A percentile compares a stretch with the other conserved stretches of the same genome.
Evolutionary conservation across 2,888 invertebrate genomes (phyloP).

Genomic region (Drosophila atroscutellata): DNA sequence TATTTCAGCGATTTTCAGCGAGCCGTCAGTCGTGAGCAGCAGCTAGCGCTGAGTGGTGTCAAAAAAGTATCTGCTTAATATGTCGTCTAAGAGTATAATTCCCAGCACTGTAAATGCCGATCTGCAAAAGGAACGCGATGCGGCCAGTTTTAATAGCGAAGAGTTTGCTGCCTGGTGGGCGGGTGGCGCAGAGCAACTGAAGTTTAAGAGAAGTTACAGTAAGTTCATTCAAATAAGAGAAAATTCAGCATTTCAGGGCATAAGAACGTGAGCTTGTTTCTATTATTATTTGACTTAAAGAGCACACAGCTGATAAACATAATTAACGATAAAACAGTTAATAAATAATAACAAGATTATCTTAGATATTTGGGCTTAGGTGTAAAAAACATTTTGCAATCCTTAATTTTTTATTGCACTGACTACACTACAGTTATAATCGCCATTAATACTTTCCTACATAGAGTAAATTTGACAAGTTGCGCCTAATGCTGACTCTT

Average conservation of each 20-base stretch:
- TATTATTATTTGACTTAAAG: no score
- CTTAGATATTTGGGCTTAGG: conserved; percentile 17
- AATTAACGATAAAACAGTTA: neutral
- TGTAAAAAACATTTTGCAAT: conserved; percentile 3
- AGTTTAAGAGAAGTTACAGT: conserved; percentile 59
- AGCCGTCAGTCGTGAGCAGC: conserved; percentile 25
- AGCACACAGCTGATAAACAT: neutral
- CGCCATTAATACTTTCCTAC: no score
- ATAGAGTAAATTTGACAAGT: no score
- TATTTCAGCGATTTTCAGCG: neutral
- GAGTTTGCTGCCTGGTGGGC: conserved; percentile 92
- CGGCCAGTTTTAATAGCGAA: conserved; percentile 89
- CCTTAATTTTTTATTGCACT: neutral
- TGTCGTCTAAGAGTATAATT: conserved; percentile 57
- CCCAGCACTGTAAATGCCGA: conserved; percentile 87
- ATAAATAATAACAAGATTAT: neutral
- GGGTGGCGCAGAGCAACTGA: conserved; percentile 88
- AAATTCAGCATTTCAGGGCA: neutral
- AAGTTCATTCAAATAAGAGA: conserved; percentile 31
- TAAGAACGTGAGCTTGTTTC: no score
- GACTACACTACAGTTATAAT: neutral
- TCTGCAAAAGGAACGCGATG: conserved; percentile 89
- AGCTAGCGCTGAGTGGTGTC: conserved; percentile 17
- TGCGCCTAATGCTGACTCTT: conserved; percentile 49
- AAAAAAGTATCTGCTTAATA: conserved; percentile 14